Conservation (phyloP, 2,113 vertebrate species). For the Dasyornis broadbenti region DNA sequence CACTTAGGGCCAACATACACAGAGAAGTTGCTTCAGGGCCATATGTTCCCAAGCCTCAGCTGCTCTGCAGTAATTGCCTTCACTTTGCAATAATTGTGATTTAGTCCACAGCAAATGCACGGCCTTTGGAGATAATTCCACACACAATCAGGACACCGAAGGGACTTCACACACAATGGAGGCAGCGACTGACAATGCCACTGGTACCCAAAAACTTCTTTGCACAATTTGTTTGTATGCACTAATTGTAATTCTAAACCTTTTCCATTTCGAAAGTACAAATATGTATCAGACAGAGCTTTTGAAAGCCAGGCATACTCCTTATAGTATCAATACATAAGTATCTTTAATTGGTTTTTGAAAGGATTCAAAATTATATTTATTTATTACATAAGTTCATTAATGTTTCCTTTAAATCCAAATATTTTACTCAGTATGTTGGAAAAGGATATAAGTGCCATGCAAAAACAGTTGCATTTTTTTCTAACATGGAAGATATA, state of each 20-base stretch:
- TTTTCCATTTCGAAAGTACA: background rate
- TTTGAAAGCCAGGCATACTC: background rate
- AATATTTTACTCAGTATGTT: background rate
- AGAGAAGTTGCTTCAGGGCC: background rate
- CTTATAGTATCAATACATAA: background rate
- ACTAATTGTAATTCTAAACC: background rate
- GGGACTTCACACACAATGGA: background rate
- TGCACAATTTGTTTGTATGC: background rate
- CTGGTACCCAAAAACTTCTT: background rate
- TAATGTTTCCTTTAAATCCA: background rate
- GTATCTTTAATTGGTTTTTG: background rate
- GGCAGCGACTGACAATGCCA: background rate
- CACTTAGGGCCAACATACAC: background rate
- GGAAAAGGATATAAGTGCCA: background rate
- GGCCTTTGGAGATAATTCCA: background rate
- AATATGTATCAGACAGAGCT: background rate
- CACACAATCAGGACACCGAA: background rate
- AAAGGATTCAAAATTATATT: background rate
- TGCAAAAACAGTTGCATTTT: background rate
- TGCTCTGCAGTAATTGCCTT: background rate
- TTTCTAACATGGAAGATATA: background rate
- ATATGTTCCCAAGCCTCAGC: background rate
- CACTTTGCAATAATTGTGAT: slow-evolving; percentile 25
- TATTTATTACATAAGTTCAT: background rate
- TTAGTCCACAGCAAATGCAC: background rate